A percentile compares a stretch with the other conserved stretches of the same genome.
Evolutionary conservation across 2,797 vertebrate species (phyloP).

Genomic region (Sitta carolinensis): DNA sequence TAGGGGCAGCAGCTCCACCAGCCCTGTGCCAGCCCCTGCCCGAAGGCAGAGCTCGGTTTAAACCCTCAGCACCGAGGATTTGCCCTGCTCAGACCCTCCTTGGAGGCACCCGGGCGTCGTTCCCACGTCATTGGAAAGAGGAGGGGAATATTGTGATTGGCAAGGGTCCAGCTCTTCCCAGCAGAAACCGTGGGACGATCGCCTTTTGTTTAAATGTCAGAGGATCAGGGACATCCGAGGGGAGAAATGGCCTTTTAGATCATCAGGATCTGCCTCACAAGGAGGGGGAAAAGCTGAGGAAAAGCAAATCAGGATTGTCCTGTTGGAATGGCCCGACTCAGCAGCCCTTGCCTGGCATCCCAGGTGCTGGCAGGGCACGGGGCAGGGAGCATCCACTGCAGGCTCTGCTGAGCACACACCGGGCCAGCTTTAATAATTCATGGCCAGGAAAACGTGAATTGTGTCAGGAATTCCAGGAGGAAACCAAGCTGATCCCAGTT

Average conservation of each 20-base stretch:
- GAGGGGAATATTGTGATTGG: conserved; percentile 55
- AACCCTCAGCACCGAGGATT: not conserved
- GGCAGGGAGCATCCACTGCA: not conserved
- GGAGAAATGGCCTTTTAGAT: not conserved
- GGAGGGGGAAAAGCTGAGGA: fast-evolving
- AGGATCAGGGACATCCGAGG: conserved; percentile 18
- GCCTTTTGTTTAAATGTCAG: conserved; percentile 66
- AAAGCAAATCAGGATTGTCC: not conserved
- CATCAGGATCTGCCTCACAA: not conserved
- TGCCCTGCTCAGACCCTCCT: not conserved
- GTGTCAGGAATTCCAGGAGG: not conserved
- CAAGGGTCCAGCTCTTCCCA: not conserved
- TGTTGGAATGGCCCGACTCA: not conserved
- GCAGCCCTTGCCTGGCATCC: not conserved
- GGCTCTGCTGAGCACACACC: not conserved
- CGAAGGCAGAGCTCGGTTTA: not conserved
- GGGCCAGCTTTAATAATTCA: not conserved
- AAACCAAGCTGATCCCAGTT: not conserved
- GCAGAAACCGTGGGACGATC: conserved; percentile 33
- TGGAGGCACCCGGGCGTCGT: not conserved
- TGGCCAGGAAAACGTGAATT: not conserved
- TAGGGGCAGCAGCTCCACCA: not conserved
- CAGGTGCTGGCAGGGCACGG: not conserved
- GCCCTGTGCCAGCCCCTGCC: not conserved
- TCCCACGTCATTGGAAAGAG: conserved; percentile 13